Evolutionary conservation across 2,888 invertebrate species (phyloP).

Genomic region (Buathra laborator): DNA sequence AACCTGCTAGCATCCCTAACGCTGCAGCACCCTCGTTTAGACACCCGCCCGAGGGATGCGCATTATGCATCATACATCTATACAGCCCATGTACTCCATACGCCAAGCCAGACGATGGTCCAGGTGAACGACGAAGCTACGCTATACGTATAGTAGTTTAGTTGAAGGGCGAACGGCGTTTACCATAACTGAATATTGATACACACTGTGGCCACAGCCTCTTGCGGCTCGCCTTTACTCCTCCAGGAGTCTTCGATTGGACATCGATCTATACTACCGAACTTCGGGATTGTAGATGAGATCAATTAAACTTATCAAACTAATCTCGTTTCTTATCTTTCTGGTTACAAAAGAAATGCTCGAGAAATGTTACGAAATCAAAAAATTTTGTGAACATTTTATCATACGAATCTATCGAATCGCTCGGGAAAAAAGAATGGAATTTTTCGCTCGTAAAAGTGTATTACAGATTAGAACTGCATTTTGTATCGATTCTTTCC

Average conservation of each 20-base stretch:
- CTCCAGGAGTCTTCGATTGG: constrained; percentile 10
- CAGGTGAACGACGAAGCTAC: constrained; percentile 40
- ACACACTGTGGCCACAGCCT: constrained; percentile 61
- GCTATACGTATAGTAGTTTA: constrained; percentile 24
- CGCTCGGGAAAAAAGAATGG: no score
- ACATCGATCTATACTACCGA: neutral
- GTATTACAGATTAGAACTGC: no score
- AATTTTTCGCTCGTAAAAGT: no score
- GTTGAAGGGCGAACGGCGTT: constrained; percentile 56
- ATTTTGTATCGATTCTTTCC: no score
- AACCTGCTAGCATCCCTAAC: neutral
- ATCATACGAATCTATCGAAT: no score
- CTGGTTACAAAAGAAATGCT: neutral
- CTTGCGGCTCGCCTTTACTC: constrained; percentile 29
- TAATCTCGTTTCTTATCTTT: neutral
- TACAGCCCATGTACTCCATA: constrained; percentile 40
- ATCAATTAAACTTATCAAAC: neutral
- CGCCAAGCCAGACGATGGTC: constrained; percentile 42
- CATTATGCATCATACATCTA: constrained; percentile 59
- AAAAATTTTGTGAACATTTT: no score
- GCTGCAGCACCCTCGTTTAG: constrained; percentile 9
- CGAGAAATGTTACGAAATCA: neutral
- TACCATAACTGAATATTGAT: constrained; percentile 75
- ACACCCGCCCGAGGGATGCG: constrained; percentile 48
- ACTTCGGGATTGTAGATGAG: neutral